Evolutionary conservation across 2,888 invertebrate genomes (phyloP), one percentile per base, ranked within the genome.

Genomic region (Dynastes maya): DNA sequence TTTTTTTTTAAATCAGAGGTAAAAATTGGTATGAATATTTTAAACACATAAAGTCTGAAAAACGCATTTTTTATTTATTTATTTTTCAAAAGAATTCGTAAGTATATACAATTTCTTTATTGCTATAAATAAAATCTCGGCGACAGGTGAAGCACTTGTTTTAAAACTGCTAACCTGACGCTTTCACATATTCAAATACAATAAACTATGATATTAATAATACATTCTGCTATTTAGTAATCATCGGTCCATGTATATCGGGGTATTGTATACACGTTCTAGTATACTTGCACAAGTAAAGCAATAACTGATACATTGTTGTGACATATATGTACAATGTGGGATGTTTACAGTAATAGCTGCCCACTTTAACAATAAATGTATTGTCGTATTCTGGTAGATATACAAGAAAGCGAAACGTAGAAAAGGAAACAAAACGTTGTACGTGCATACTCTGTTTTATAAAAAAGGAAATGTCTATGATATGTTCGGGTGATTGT

Each of bases 271-370:
- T 9, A 65, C 37, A 40, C 40, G 40, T 65, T 65, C 16, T 16
- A 16, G 16, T 55, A 37, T 8, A 32, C 32, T 68, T 49, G 27
- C 68, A 49, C 9, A 49, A 49, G 22, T 68, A 68, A 68, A 68
- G 68, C 68, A 45, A 68, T 68, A 51, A 68, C 49, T 68, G 68
- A 49, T 68, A 68, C 68, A 68, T 49, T 68, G 68, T 45, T 68
- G 49, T 22, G 49, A 49, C 68, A 68, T 49, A 65, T 40, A 68
- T 9, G 45, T 68, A 27, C 49, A 27, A 51, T 68, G 58, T 55
- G 71, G 71, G 40, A 40, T 72, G 71, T 37, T 72, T 58, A 40
- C 40, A 72, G 40, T 58, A 72, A 58, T 72, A 72, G 37, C 58
- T 58, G 37, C 40, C 71, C 55, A 72, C 37, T 58, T 58, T 58